Evolutionary conservation across 2,113 vertebrate genomes (phyloP), one percentile per base, ranked within the genome.

Genomic region (Hippocampus mohnikei): DNA sequence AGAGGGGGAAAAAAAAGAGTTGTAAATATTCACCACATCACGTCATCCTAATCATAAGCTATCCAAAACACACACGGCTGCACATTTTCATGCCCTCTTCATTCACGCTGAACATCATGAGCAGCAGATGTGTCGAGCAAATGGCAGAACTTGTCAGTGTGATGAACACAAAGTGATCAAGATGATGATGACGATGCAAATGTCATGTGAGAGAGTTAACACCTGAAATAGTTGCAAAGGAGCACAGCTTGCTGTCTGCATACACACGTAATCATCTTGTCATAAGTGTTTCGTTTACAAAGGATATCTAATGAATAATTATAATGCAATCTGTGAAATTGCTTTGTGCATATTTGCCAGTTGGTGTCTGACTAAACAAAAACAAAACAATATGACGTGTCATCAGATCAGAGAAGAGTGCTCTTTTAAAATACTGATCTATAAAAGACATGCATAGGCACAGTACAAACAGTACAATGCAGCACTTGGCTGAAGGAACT

Each of bases 161-260:
- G 79, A 84, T 84, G 76, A 86, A 81, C 82, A 53, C 53, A 60
- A 60, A 60, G 58, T 73, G 74, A 87, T 44, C 23, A 64, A 64
- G 20, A n/a, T 62, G 37, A 33, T 50, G 66, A 66, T 80, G 72
- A 76, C 73, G 74, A 84, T 64, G 78, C 74, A 84, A 85, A 84
- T 77, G 63, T 65, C 41, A 64, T 68, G 50, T 56, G 75, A 82
- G 72, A 84, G 15, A 44, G 23, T 74, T 25, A 62, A 66, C 46
- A 81, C 63, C 70, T 72, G 66, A 65, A 71, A 62, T 41, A 52
- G 48, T 60, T 71, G 73, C 46, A 50, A 67, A 67, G 62, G 41
- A 58, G 56, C 75, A 72, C 64, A 67, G 70, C 25, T 67, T 69
- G 37, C 33, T 21, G 52, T 68, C 68, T 76, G 53, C 53, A 21